Base-by-base conservation (phyloP, 2,888 invertebrate species). In the Byasa hedistus region DNA sequence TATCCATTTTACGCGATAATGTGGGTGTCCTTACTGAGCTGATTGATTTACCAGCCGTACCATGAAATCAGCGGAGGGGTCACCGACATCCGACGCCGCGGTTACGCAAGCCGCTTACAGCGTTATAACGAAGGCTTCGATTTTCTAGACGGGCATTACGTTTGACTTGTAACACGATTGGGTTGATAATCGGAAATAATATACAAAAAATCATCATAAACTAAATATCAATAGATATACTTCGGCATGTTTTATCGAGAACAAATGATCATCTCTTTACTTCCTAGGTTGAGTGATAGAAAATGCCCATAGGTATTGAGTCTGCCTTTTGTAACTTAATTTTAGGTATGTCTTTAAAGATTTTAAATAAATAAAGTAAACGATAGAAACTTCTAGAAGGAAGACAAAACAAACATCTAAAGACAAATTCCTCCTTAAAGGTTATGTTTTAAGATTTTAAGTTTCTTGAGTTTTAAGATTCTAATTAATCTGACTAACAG, bases 31-130 rank as follows among this genome's bases (percentile, higher is more conserved):
- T 48, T 19, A 1, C n/a, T 15, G n/a, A 48, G 12, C 15, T 22
- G 63, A 52, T 59, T 52, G 64, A 64, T 58, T 58, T 59, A 48
- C 51, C 56, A 32, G 48, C 32, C 36, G 59, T 52, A 60, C 55
- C 21, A 36, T 27, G 27, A 48, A 56, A 65, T 39, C 36, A 36
- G 23, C 57, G 48, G 27, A 54, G 23, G 56, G 65, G 60, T 65
- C 65, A 61, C 56, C 55, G 65, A 61, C 48, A 65, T 23, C 32
- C 17, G 44, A 60, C 55, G 48, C 65, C 56, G 56, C 23, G 56
- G 27, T 61, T 64, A 64, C 57, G 51, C 36, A 57, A 63, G 48
- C 24, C 2, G 17, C 21, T 48, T 22, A 27, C 48, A 51, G n/a
- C n/a, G n/a, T 51, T 21, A 48, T 56, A 48, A 57, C 48, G 48